phyloP scores from a whole-genome alignment of 23 tunicate species.

The Ciona savignyi region DNA sequence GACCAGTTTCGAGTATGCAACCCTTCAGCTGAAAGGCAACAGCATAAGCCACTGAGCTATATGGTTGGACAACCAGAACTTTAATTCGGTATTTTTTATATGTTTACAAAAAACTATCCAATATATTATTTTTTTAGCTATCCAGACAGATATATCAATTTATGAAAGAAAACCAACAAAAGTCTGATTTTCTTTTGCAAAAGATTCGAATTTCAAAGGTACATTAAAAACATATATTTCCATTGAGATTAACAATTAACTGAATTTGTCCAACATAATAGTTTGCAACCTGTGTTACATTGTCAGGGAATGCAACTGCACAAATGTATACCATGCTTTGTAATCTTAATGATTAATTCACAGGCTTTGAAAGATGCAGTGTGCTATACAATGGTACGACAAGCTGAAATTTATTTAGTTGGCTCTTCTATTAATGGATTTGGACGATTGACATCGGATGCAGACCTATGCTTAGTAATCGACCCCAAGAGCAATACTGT shows the following conservation, averaged over 20 bases:
- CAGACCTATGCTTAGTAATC: constrained; percentile 58
- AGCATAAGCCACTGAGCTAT: too few species aligned
- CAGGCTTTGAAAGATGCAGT: constrained; percentile 46
- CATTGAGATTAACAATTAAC: too few species aligned
- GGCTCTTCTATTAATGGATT: constrained; percentile 78
- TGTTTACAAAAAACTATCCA: not conserved
- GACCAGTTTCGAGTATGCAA: too few species aligned
- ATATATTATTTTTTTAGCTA: constrained; percentile 13
- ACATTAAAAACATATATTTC: too few species aligned
- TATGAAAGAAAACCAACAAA: constrained; percentile 20
- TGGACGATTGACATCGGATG: constrained; percentile 57
- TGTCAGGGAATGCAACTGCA: too few species aligned
- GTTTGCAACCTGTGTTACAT: too few species aligned
- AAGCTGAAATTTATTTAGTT: constrained; percentile 26
- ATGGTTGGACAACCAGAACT: not conserved
- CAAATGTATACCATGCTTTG: too few species aligned
- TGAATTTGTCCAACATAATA: too few species aligned
- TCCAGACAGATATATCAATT: constrained; percentile 21
- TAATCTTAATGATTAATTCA: not conserved
- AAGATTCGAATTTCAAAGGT: constrained; percentile 24
- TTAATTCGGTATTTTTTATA: not conserved
- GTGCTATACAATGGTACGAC: not conserved
- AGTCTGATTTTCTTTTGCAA: constrained; percentile 19
- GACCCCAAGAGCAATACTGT: constrained; percentile 19
- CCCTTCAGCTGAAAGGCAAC: too few species aligned